These are phyloP conservation scores for Phylloscopus whistleri DNA, from an alignment of 2,113 vertebrate species.

Conservation along the genomic window DNA sequence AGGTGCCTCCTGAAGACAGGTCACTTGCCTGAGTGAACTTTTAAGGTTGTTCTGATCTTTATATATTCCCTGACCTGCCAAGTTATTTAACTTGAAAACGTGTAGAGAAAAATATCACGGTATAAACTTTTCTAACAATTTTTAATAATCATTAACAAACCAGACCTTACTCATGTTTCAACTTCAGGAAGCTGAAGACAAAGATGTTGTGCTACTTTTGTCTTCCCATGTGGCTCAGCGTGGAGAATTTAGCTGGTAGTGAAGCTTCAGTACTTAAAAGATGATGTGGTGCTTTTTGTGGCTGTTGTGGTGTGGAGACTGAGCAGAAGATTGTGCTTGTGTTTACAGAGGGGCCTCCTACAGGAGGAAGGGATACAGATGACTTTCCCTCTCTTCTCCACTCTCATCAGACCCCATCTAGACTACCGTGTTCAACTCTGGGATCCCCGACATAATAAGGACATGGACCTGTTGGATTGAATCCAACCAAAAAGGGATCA, in stretches of 20 bases:
- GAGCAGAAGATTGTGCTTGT: not conserved
- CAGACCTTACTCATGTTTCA: not conserved
- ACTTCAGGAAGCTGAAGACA: not conserved
- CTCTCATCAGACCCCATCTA: not conserved
- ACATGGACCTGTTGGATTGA: not conserved
- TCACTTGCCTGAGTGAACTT: not conserved
- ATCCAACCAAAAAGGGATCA: not conserved
- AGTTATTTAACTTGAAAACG: not conserved
- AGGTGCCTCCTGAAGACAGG: not conserved
- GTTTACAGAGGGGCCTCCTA: not conserved
- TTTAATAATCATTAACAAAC: not conserved
- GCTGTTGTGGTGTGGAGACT: not conserved
- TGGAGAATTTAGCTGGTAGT: not conserved
- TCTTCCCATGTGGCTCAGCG: not conserved
- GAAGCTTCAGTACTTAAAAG: not conserved
- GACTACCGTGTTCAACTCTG: not conserved
- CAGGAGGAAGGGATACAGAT: not conserved
- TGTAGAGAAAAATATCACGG: not conserved
- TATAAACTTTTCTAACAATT: not conserved
- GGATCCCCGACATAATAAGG: not conserved
- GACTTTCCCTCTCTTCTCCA: not conserved
- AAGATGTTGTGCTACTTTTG: not conserved
- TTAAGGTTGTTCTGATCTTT: not conserved
- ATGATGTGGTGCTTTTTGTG: not conserved
- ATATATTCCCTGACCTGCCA: not conserved